Evolutionary conservation across 1,140 invertebrate genomes (phyloP), one percentile per base, ranked within the genome.

Genomic region (Ceratina japonica): DNA sequence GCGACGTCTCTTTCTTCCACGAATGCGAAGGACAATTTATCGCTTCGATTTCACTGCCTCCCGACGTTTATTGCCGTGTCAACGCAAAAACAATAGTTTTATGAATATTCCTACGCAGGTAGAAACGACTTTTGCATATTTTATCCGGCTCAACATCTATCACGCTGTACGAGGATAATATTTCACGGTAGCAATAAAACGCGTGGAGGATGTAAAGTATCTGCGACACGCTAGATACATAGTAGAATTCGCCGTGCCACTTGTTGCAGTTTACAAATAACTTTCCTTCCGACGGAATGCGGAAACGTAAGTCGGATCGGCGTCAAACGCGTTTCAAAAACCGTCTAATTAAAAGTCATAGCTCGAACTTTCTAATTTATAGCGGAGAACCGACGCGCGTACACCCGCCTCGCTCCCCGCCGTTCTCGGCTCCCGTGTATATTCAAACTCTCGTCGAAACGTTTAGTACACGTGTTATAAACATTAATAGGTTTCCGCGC

Each of bases 291-390:
- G 2, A 1, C 37, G 18, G 31, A 37, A 22, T 3, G 49, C 16
- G 18, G 59, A 62, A 49, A 15, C 5, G n/a, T 51, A 20, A 16
- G 27, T 22, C 2, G 24, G 27, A 66, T 27, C 52, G 7, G 16
- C 31, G 20, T 15, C 16, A 31, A 52, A 54, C 22, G 20, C 58
- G 16, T 24, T 65, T 20, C 20, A 15, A 56, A 22, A 49, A 0
- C 22, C 20, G 8, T 24, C 16, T 7, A 75, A 54, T 58, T 49
- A 22, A 44, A 58, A 56, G 65, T 75, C 4, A 52, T 44, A 54
- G 13, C 51, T 10, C 5, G 61, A 69, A 37, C 63, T 66, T 76
- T 61, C 65, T 61, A 70, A 70, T 76, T 62, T 52, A 49, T 70
- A 70, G 61, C 44, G 8, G 37, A 61, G 20, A 54, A 44, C 49